Base-by-base conservation (phyloP, 2,888 invertebrate genomes). In the Agonopterix heracliana region DNA sequence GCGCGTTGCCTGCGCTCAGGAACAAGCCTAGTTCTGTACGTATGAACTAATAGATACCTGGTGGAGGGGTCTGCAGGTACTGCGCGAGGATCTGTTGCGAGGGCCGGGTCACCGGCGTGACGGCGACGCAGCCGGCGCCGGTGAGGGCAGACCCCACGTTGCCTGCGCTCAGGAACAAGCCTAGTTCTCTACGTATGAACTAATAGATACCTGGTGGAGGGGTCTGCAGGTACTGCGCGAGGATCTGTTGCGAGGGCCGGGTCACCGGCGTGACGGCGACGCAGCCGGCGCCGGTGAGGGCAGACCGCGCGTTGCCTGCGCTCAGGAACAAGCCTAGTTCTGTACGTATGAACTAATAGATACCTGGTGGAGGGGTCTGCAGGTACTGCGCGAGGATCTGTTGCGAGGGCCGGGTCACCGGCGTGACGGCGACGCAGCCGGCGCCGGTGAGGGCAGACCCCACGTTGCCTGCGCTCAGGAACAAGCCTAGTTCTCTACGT, bases 51-150 rank as follows among this genome's bases (percentile, higher is more conserved):
- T n/a, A n/a, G n/a, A n/a, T n/a, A 90, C 92, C 95, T 56, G 92
- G 91, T 1, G 98, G 98, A 10, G 98, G 94, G 62, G 92, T 94
- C 63, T 96, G 95, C 52, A 98, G 83, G 81, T 98, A 99, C 63
- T 96, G 95, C 59, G 95, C 94, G 11, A 97, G 70, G 69, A 95
- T 93, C 52, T 94, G 93, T 47, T 93, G 93, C 57, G 94, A 92
- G 42, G 97, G 93, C 42, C 93, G 90, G 0, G 94, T 92, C 72
- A 94, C 91, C 10, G 97, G 90, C 54, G 92, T 90, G 14, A 95
- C 91, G 59, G 92, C 91, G n/a, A n/a, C n/a, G n/a, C n/a, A n/a
- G n/a, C n/a, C n/a, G n/a, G n/a, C n/a, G n/a, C n/a, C n/a, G n/a
- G 87, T 78, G 9, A 98, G 83, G 61, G 96, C 95, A 51, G 90